Evolutionary conservation across 2,888 invertebrate genomes (phyloP).

Genomic region (Ramazzottius varieornatus): DNA sequence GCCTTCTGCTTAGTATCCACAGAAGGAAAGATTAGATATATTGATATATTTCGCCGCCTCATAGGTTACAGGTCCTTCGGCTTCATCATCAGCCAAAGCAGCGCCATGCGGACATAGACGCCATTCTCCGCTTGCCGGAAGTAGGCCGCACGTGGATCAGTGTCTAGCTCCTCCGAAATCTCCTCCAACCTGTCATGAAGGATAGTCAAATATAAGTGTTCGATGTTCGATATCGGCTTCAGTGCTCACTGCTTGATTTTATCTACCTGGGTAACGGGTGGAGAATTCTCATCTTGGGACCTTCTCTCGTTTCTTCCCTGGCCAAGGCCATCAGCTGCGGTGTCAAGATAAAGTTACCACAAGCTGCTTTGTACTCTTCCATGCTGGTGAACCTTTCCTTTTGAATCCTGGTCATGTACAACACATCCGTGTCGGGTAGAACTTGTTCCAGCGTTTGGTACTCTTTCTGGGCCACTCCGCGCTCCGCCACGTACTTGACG

Average conservation of each 20-base stretch:
- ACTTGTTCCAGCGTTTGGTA: conserved; percentile 43
- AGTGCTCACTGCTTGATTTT: no score
- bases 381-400: conserved; percentile 57
- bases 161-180: conserved; percentile 47
- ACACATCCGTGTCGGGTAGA: conserved; percentile 69
- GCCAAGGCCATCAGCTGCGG: conserved; percentile 83
- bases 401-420: conserved; percentile 95
- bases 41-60: no score
- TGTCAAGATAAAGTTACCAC: conserved; percentile 64
- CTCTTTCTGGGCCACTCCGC: conserved; percentile 38
- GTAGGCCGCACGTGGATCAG: conserved; percentile 85
- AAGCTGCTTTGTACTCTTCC: conserved; percentile 57
- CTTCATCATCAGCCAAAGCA: conserved; percentile 28
- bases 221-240: no score
- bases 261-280: conserved; percentile 91
- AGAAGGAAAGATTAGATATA: no score
- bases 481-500: conserved; percentile 43
- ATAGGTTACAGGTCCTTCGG: no score
- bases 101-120: conserved; percentile 91
- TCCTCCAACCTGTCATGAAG: no score
- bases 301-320: conserved; percentile 30
- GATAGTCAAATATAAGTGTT: no score
- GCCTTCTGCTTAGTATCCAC: no score
- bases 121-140: conserved; percentile 94
- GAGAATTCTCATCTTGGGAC: conserved; percentile 62